Evolutionary conservation across 2,888 invertebrate species (phyloP).

Genomic region (Eurytoma californica): DNA sequence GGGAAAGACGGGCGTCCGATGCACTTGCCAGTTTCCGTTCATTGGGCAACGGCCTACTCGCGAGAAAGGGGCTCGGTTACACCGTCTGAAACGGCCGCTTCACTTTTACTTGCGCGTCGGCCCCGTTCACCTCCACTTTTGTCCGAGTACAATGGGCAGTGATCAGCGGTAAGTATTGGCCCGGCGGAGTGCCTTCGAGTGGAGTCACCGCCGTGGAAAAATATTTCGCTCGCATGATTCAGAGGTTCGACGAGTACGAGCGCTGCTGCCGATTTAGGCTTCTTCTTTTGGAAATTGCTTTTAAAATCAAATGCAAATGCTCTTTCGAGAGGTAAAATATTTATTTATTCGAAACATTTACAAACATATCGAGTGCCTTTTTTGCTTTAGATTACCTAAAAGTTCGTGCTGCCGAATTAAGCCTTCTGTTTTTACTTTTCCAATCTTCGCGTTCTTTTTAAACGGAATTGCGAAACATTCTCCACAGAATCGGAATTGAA

Average conservation of each 20-base stretch:
- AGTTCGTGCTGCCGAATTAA: too few species aligned
- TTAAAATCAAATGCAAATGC: too few species aligned
- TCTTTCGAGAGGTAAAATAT: too few species aligned
- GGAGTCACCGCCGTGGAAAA: neutral
- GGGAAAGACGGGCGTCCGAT: too few species aligned
- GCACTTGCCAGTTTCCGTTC: too few species aligned
- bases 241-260: neutral
- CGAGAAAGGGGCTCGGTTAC: too few species aligned
- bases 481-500: neutral
- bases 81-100: too few species aligned
- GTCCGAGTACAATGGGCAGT: constrained; percentile 36
- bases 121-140: neutral
- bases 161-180: constrained; percentile 23
- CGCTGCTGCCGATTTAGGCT: neutral
- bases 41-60: too few species aligned
- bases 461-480: neutral
- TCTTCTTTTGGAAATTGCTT: neutral
- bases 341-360: too few species aligned
- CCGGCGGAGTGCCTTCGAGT: neutral
- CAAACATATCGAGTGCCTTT: too few species aligned
- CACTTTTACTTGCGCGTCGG: neutral
- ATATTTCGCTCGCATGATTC: constrained; percentile 29
- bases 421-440: neutral
- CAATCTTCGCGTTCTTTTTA: neutral
- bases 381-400: too few species aligned